Base-by-base conservation (phyloP, 2,888 invertebrate genomes). In the Endomychus coccineus region DNA sequence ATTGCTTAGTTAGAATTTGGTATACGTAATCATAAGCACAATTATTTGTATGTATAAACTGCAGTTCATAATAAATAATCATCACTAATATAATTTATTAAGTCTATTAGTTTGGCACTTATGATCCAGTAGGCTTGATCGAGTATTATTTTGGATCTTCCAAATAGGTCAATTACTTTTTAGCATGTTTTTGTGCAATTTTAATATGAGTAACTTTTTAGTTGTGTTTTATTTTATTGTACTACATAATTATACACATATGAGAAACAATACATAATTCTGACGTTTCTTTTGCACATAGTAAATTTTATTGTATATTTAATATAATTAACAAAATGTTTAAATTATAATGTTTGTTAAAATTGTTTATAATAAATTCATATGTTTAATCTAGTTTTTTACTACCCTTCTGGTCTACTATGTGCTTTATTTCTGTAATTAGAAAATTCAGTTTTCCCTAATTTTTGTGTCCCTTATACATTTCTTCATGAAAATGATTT, bases 341-440 rank as follows among this genome's bases (percentile, higher is more conserved):
- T 39, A 34, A 13, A 28, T 27, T 27, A 30, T 39, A 34, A 39
- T 39, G 42, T 45, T 45, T 47, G 45, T 51, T 49, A 45, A 48
- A 46, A 45, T 48, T 49, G 45, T 49, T 49, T 46, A 44, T 38
- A 49, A 51, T 51, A 51, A 51, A 51, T 45, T 43, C 34, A 45
- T 44, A 43, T 44, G 39, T 45, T 48, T 49, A 44, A 40, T 39
- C 37, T 44, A 31, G 40, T 31, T 38, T 31, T 33, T 34, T 33
- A 24, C 36, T 36, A 12, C 6, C n/a, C 25, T 19, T n/a, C n/a
- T n/a, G n/a, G n/a, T n/a, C n/a, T n/a, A n/a, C n/a, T n/a, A n/a
- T n/a, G n/a, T n/a, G n/a, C n/a, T n/a, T n/a, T n/a, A n/a, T n/a
- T n/a, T n/a, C n/a, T n/a, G n/a, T n/a, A n/a, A n/a, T n/a, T n/a